Conservation (phyloP, 2,888 invertebrate genomes). For the Plagodis pulveraria region DNA sequence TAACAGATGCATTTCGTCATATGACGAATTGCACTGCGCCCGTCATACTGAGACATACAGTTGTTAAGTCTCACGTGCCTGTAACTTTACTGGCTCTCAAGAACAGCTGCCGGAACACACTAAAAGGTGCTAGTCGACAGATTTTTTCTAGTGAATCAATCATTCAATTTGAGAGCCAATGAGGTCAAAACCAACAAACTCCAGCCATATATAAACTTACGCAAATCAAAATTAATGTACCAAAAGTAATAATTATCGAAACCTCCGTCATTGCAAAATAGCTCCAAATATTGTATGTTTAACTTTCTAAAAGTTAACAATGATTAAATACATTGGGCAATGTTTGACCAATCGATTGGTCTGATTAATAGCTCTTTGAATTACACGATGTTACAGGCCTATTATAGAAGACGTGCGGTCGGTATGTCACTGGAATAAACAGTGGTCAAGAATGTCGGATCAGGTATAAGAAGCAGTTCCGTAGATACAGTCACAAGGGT, state of each 20-base stretch:
- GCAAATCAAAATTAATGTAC: constrained; percentile 23
- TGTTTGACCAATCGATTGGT: constrained; percentile 36
- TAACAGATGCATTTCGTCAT: too few relatives aligned
- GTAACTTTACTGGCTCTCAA: too few relatives aligned
- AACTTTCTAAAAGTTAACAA: constrained; percentile 42
- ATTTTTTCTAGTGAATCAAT: too few relatives aligned
- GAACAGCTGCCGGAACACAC: too few relatives aligned
- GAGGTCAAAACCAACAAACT: too few relatives aligned
- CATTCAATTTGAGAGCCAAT: too few relatives aligned
- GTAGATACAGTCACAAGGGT: too few relatives aligned
- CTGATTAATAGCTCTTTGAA: constrained; percentile 31
- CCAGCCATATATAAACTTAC: constrained; percentile 1
- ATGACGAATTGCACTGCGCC: too few relatives aligned
- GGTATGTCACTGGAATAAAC: constrained; percentile 12
- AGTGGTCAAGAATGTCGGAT: not conserved
- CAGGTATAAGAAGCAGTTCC: too few relatives aligned
- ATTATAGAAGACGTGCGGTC: constrained; percentile 7
- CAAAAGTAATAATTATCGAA: constrained; percentile 24
- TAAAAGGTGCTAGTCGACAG: too few relatives aligned
- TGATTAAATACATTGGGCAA: constrained; percentile 38
- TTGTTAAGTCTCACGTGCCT: too few relatives aligned
- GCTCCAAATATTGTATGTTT: constrained; percentile 18
- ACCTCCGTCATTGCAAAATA: constrained; percentile 21
- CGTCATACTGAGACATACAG: too few relatives aligned
- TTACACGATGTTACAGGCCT: constrained; percentile 31